Percentiles rank a stretch among this genome's conserved stretches.
Conservation (phyloP, 2,888 invertebrate genomes). For the Lottia scabra region DNA sequence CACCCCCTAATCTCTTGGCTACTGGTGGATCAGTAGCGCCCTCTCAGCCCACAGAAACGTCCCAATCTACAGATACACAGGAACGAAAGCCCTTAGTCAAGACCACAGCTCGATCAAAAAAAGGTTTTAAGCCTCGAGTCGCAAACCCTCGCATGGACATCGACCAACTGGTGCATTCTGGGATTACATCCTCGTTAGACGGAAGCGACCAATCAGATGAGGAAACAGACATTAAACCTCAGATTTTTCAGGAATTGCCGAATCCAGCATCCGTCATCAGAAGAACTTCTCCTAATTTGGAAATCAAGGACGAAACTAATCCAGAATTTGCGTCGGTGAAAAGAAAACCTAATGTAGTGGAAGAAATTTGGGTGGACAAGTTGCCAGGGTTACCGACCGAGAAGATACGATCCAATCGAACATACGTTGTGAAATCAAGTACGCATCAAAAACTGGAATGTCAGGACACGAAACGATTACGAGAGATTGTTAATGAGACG, state of each 20-base stretch:
- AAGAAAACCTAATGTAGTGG: conserved; percentile 21
- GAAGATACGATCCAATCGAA: conserved; percentile 29
- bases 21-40: too few species aligned
- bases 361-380: conserved; percentile 45
- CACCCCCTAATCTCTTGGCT: too few species aligned
- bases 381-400: conserved; percentile 38
- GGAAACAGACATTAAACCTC: not conserved
- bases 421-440: conserved; percentile 39
- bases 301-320: too few species aligned
- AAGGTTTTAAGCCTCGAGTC: conserved; percentile 11
- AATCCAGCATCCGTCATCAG: not conserved
- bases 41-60: too few species aligned
- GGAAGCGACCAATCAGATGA: not conserved
- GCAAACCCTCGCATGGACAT: not conserved
- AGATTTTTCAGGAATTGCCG: not conserved
- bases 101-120: conserved; percentile 11
- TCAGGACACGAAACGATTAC: conserved; percentile 50
- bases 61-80: not conserved
- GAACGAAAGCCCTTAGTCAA: conserved; percentile 12
- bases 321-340: too few species aligned
- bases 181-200: not conserved
- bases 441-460: conserved; percentile 36
- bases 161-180: not conserved
- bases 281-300: not conserved
- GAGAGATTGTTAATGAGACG: conserved; percentile 53